phyloP scores from a whole-genome alignment of 2,888 invertebrate genomes.

The Mythimna pallens region DNA sequence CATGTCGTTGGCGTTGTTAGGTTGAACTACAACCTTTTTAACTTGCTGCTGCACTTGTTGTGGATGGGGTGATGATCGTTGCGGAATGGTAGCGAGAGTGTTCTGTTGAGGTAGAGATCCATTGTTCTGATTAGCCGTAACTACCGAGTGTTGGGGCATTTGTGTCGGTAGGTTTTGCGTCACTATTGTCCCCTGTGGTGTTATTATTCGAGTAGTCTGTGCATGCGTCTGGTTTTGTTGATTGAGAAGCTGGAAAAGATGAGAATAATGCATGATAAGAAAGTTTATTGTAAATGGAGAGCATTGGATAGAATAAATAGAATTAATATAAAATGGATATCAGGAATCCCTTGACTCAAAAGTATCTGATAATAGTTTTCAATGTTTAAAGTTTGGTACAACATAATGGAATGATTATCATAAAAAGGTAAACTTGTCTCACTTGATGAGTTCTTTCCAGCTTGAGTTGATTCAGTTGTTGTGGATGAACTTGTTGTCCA shows the following conservation, averaged over 20 bases:
- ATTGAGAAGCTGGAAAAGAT: constrained; percentile 75
- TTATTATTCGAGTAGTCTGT: constrained; percentile 79
- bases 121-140: constrained; percentile 77
- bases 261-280: constrained; percentile 17
- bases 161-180: constrained; percentile 78
- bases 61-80: constrained; percentile 70
- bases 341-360: background rate
- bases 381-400: constrained; percentile 1
- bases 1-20: constrained; percentile 87
- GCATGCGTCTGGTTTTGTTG: constrained; percentile 77
- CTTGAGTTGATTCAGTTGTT: constrained; percentile 82
- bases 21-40: constrained; percentile 85
- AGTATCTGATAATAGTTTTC: background rate
- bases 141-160: constrained; percentile 75
- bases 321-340: background rate
- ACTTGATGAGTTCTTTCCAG: constrained; percentile 81
- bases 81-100: constrained; percentile 73
- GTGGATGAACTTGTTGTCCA: constrained; percentile 79
- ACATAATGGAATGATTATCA: background rate
- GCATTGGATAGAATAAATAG: background rate
- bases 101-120: constrained; percentile 79
- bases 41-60: constrained; percentile 76
- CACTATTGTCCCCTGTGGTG: constrained; percentile 86
- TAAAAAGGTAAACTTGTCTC: constrained; percentile 42
- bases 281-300: background rate